Evolutionary conservation across 2,797 vertebrate genomes (phyloP), one percentile per base, ranked within the genome.

Genomic region (Lophotriccus pileatus): DNA sequence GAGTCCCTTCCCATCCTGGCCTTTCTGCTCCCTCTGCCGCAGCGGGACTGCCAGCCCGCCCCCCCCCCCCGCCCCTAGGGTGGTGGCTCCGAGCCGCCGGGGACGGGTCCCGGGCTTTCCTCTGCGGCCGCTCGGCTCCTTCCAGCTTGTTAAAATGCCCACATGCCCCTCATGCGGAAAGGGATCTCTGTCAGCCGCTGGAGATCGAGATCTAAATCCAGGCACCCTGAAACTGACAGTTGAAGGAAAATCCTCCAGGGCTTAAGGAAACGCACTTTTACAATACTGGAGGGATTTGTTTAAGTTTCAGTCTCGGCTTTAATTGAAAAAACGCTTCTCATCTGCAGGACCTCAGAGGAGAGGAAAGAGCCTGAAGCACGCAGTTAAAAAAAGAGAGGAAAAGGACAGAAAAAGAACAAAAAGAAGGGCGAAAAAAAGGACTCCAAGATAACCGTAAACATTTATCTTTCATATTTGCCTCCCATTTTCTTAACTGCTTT

Each of bases 181-280:
- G 72, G 81, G 75, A 52, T 73, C 88, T 47, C 68, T 67, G 78
- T 74, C 75, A 82, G 84, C 10, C 87, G 32, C 85, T n/a, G 77
- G 0, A 82, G 87, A 87, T 77, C 36, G 75, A 74, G 84, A 90
- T 75, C 84, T 89, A 70, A 83, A 87, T 70, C 82, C 94, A 91
- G 89, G 90, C 86, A 91, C 89, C 86, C 88, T 62, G 91, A 74
- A 87, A 74, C 63, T 76, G 94, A 89, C 94, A 91, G 89, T 76
- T 23, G 89, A 84, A 80, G 87, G 82, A 86, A 95, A 94, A 89
- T 92, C 93, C 94, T 95, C 85, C 75, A 5, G 87, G 94, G 93
- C 80, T 96, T 94, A 94, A 96, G 90, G 88, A 95, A 94, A 95
- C 56, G 39, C 62, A 72, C 92, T 96, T 95, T 92, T 95, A 89